Evolutionary conservation across 2,797 vertebrate species (phyloP).

Genomic region (Xyrichtys novacula): DNA sequence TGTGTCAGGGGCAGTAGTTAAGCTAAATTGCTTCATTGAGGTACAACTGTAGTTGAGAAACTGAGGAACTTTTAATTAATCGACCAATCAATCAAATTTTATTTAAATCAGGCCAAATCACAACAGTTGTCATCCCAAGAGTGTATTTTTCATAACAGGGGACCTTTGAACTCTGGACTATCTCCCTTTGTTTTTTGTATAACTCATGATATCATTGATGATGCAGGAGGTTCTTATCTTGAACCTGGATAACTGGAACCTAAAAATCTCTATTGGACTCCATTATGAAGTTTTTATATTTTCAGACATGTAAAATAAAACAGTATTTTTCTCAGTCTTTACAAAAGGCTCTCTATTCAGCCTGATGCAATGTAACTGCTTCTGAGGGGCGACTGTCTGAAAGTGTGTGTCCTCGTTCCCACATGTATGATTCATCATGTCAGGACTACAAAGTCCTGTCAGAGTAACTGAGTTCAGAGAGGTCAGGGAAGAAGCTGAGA

Average conservation of each 20-base stretch:
- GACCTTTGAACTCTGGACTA: too few relatives aligned
- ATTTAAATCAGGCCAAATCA: too few relatives aligned
- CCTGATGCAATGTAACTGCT: not conserved
- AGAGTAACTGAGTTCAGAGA: not conserved
- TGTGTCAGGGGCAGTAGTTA: too few relatives aligned
- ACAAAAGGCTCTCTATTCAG: not conserved
- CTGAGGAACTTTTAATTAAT: too few relatives aligned
- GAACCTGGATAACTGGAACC: not conserved
- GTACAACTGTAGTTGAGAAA: too few relatives aligned
- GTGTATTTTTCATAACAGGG: too few relatives aligned
- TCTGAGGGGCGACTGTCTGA: not conserved
- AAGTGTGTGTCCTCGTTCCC: not conserved
- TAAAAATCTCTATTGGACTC: not conserved
- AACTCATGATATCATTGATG: too few relatives aligned
- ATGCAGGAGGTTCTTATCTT: not conserved
- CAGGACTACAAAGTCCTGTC: conserved; percentile 1
- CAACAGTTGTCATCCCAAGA: too few relatives aligned
- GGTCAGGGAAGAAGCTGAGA: not conserved
- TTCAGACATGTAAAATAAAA: not conserved
- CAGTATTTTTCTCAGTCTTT: not conserved
- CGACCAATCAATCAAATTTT: too few relatives aligned
- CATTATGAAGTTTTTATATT: not conserved
- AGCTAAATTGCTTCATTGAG: too few relatives aligned
- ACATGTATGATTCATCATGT: not conserved
- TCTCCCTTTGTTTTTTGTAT: too few relatives aligned